These are phyloP conservation scores for Ochropleura leucogaster DNA, from an alignment of 2,888 invertebrate genomes.

Conservation along the genomic window DNA sequence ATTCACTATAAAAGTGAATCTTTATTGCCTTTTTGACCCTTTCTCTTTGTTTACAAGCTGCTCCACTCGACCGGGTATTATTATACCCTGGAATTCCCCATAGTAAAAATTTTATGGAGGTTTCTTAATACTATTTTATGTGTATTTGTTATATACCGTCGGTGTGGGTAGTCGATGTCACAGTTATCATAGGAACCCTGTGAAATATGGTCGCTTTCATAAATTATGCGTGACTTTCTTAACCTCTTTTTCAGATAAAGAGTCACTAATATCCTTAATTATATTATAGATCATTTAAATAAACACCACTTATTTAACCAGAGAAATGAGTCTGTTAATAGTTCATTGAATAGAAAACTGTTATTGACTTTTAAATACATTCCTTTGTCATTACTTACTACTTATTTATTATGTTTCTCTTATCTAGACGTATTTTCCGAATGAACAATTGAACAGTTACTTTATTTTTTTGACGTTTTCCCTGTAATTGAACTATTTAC, in stretches of 20 bases:
- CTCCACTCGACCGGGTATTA: constrained; percentile 33
- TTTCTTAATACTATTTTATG: constrained; percentile 39
- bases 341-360: neutral
- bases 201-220: constrained; percentile 20
- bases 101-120: constrained; percentile 19
- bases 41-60: constrained; percentile 47
- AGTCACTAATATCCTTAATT: neutral
- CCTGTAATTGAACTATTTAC: constrained; percentile 3
- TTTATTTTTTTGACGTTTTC: constrained; percentile 5
- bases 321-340: constrained; percentile 15
- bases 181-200: constrained; percentile 20
- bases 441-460: constrained; percentile 19
- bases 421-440: constrained; percentile 52
- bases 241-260: neutral
- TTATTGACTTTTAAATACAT: constrained; percentile 9
- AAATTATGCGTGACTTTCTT: constrained; percentile 7
- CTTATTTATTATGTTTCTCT: neutral
- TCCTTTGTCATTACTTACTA: neutral
- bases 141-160: constrained; percentile 15
- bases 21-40: constrained; percentile 64
- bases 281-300: neutral
- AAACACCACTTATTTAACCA: neutral
- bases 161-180: constrained; percentile 2
- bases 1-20: constrained; percentile 69
- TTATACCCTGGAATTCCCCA: constrained; percentile 24